phyloP scores from a whole-genome alignment of 30 jellyfish, hydroid and myxozoan species.

The Nemopilema nomurai region DNA sequence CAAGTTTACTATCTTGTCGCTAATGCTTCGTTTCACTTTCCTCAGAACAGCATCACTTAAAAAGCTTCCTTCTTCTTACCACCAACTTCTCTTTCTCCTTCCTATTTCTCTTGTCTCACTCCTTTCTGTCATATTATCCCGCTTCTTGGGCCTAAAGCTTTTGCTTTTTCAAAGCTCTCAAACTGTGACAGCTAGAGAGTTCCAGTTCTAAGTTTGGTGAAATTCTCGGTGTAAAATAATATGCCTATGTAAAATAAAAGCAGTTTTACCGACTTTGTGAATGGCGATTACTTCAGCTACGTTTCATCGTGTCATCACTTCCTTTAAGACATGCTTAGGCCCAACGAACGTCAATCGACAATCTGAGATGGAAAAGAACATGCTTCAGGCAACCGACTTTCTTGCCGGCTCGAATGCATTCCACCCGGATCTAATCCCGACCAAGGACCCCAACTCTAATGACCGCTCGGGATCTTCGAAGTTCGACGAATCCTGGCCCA shows the following conservation, averaged over 20 bases:
- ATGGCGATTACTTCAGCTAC: neutral
- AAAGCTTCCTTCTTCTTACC: too few relatives aligned
- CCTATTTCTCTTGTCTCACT: too few relatives aligned
- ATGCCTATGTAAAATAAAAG: neutral
- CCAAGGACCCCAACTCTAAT: constrained; percentile 23
- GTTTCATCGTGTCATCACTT: neutral
- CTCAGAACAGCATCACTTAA: too few relatives aligned
- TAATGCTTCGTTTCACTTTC: too few relatives aligned
- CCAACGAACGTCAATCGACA: neutral
- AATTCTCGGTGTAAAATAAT: too few relatives aligned
- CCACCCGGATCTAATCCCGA: constrained; percentile 58
- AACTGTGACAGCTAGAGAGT: too few relatives aligned
- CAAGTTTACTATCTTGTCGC: too few relatives aligned
- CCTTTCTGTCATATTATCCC: too few relatives aligned
- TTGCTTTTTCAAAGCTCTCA: too few relatives aligned
- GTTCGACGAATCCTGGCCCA: constrained; percentile 82
- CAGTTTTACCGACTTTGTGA: neutral
- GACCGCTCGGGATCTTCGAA: constrained; percentile 71
- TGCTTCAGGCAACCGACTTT: constrained; percentile 13
- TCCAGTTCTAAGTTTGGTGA: too few relatives aligned
- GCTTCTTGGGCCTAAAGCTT: too few relatives aligned
- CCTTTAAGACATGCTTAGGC: constrained; percentile 42
- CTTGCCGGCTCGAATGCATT: constrained; percentile 20
- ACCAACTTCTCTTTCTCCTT: too few relatives aligned
- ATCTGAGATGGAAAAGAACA: neutral